Percentiles rank a stretch among this genome's conserved stretches.
Conservation (phyloP, 2,888 invertebrate species). For the Tridacna crocea region DNA sequence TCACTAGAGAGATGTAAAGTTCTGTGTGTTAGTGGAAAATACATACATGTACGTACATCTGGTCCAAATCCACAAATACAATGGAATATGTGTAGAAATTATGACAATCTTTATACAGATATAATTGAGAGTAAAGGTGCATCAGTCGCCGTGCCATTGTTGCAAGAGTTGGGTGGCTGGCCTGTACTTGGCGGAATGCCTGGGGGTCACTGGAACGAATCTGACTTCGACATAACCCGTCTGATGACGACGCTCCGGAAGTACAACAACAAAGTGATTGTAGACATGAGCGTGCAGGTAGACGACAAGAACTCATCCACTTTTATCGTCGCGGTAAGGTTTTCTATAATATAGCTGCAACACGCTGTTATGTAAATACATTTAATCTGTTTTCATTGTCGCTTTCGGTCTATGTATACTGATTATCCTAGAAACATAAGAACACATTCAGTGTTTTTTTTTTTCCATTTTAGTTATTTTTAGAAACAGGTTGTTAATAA, state of each 20-base stretch:
- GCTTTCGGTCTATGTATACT: too few relatives aligned
- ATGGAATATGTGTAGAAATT: too few relatives aligned
- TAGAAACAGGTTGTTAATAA: too few relatives aligned
- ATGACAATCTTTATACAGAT: slow-evolving; percentile 86
- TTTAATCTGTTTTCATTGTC: too few relatives aligned
- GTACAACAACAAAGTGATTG: slow-evolving; percentile 87
- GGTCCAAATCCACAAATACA: too few relatives aligned
- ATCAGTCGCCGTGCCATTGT: slow-evolving; percentile 83
- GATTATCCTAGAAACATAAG: too few relatives aligned
- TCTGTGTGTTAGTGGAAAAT: too few relatives aligned
- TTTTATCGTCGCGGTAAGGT: slow-evolving; percentile 92
- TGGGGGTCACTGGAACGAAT: slow-evolving; percentile 87
- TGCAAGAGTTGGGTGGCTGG: slow-evolving; percentile 93
- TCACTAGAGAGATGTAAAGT: too few relatives aligned
- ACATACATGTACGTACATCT: too few relatives aligned
- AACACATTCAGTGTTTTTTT: too few relatives aligned
- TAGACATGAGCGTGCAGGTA: slow-evolving; percentile 88
- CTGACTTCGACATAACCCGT: slow-evolving; percentile 80
- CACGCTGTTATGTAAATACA: background rate
- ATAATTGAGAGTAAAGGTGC: slow-evolving; percentile 89
- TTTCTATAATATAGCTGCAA: too few relatives aligned
- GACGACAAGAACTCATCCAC: slow-evolving; percentile 95
- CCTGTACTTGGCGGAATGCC: slow-evolving; percentile 85
- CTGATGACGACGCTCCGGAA: slow-evolving; percentile 87
- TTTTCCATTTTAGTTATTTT: too few relatives aligned